Evolutionary conservation across 2,113 vertebrate species (phyloP).

Genomic region (Platysternon megacephalum): DNA sequence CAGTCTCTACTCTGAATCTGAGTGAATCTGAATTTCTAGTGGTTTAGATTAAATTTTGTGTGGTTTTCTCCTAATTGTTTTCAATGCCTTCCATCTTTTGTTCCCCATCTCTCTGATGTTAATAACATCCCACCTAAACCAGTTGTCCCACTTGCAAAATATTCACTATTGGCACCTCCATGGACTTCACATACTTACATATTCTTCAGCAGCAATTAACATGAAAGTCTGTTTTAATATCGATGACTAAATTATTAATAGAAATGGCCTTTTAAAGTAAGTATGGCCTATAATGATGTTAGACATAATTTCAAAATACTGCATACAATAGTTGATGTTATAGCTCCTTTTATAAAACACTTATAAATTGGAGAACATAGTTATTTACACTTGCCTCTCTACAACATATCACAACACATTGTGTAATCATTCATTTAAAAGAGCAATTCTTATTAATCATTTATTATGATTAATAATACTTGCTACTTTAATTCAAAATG

Average conservation of each 20-base stretch:
- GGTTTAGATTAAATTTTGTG: neutral
- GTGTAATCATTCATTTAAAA: neutral
- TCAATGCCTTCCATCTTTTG: neutral
- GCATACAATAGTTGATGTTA: neutral
- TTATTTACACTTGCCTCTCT: neutral
- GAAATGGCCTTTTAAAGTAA: neutral
- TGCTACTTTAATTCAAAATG: neutral
- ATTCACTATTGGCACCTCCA: neutral
- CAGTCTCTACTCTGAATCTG: neutral
- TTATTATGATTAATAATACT: constrained; percentile 20
- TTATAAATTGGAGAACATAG: neutral
- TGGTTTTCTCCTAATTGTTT: neutral
- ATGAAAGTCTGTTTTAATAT: neutral
- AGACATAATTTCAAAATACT: neutral
- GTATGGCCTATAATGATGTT: neutral
- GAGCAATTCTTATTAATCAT: neutral
- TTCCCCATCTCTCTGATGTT: neutral
- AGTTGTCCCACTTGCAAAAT: neutral
- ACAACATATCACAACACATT: neutral
- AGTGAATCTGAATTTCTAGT: neutral
- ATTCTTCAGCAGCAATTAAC: neutral
- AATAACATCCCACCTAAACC: neutral
- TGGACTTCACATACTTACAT: neutral
- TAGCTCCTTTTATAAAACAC: neutral
- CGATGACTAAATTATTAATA: accelerated